These are phyloP conservation scores for Axinella damicornis DNA, from an alignment of 37 sponge, comb jelly and placozoan species.

Conservation along the genomic window DNA sequence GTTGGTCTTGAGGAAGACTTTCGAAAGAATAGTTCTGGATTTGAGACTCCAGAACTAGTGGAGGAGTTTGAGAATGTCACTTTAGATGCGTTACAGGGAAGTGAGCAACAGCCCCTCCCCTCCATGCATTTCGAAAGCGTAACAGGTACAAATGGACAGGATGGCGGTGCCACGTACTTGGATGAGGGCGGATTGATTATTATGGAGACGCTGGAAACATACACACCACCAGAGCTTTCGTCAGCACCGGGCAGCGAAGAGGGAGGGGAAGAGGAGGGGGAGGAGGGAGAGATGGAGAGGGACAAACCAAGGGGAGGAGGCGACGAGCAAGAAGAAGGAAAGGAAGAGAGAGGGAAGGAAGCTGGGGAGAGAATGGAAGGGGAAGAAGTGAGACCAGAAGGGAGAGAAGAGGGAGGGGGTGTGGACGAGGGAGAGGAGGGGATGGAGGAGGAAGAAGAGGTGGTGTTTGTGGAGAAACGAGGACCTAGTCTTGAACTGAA, in stretches of 20 bases:
- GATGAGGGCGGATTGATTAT: not conserved
- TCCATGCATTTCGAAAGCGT: no score
- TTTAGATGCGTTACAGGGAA: no score
- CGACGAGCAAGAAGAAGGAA: not conserved
- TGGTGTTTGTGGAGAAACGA: not conserved
- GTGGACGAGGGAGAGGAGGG: not conserved
- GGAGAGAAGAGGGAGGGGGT: not conserved
- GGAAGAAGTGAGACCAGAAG: not conserved
- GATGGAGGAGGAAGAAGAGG: not conserved
- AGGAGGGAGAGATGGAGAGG: no score
- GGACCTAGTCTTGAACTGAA: not conserved
- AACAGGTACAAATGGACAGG: not conserved
- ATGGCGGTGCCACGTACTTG: not conserved
- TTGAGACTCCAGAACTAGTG: no score
- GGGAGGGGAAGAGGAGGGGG: not conserved
- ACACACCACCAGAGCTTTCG: constrained; percentile 42
- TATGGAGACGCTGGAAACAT: constrained; percentile 14
- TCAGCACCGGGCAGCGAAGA: not conserved
- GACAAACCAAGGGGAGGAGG: not conserved
- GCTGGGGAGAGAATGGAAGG: not conserved
- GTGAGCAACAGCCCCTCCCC: no score
- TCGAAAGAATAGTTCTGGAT: no score
- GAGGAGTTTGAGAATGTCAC: no score
- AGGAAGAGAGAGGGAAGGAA: not conserved
- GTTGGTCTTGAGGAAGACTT: no score